Evolutionary conservation across 2,113 vertebrate genomes (phyloP).

Genomic region (Syrrhaptes paradoxus): DNA sequence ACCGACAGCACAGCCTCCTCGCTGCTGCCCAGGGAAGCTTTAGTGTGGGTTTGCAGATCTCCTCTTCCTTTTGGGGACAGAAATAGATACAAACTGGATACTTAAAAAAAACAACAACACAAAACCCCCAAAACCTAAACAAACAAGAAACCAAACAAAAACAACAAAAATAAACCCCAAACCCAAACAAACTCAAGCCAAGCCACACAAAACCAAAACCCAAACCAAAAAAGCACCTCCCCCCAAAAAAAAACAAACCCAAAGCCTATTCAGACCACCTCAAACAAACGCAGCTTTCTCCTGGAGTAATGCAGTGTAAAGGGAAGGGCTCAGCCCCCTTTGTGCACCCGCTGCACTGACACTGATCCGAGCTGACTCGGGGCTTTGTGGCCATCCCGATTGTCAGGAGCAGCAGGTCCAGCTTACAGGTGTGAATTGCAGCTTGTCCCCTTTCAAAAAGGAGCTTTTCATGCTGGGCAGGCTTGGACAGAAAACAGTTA

Average conservation of each 20-base stretch:
- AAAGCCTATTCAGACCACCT: constrained; percentile 17
- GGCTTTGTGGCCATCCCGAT: background rate
- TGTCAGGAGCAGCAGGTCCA: constrained; percentile 9
- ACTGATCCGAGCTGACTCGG: constrained; percentile 41
- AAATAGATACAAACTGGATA: background rate
- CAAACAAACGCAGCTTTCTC: constrained; percentile 54
- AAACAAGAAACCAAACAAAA: background rate
- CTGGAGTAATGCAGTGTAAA: constrained; percentile 40
- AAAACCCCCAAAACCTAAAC: background rate
- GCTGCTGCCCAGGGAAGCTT: background rate
- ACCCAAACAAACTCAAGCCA: background rate
- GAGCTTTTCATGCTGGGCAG: constrained; percentile 15
- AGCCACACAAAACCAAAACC: background rate
- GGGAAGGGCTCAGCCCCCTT: constrained; percentile 46
- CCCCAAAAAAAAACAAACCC: background rate
- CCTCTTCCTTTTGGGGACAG: background rate
- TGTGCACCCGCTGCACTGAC: background rate
- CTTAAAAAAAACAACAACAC: background rate
- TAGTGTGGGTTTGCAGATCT: background rate
- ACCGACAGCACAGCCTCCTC: background rate
- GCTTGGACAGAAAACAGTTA: background rate
- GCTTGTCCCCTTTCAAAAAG: background rate
- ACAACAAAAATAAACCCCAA: background rate
- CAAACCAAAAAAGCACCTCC: background rate
- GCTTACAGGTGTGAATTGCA: constrained; percentile 55